Evolutionary conservation across 2,888 invertebrate species (phyloP).

Genomic region (Gymnocheta viridis): DNA sequence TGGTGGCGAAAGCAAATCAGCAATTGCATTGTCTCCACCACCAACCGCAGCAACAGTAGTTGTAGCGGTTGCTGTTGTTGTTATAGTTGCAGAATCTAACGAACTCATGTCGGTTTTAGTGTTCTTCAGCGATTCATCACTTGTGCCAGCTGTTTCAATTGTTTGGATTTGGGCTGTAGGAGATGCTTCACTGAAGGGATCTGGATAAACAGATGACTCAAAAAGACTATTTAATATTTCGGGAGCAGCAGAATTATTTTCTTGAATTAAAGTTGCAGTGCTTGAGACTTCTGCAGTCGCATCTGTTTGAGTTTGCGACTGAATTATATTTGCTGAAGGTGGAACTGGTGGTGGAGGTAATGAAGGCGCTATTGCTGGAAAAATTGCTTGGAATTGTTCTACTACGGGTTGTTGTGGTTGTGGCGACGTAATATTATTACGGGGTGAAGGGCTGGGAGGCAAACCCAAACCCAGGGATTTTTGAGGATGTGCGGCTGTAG

Average conservation of each 20-base stretch:
- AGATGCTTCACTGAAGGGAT: conserved; percentile 86
- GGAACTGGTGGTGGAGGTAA: conserved; percentile 71
- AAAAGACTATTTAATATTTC: conserved; percentile 84
- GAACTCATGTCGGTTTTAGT: conserved; percentile 63
- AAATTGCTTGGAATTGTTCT: conserved; percentile 81
- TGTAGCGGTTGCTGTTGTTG: conserved; percentile 62
- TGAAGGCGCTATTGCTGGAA: conserved; percentile 77
- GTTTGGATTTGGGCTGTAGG: conserved; percentile 47
- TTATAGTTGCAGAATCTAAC: conserved; percentile 67
- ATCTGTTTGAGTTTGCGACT: conserved; percentile 58
- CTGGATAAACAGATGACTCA: conserved; percentile 86
- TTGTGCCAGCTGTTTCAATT: conserved; percentile 39
- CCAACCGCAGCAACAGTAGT: conserved; percentile 16
- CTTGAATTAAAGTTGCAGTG: conserved; percentile 25
- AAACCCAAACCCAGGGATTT: conserved; percentile 83
- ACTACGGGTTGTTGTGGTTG: conserved; percentile 79
- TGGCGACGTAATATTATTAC: conserved; percentile 81
- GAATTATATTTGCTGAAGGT: conserved; percentile 69
- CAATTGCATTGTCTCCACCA: conserved; percentile 54
- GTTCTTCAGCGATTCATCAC: conserved; percentile 60
- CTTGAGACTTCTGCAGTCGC: conserved; percentile 39
- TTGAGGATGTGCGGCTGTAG: conserved; percentile 79
- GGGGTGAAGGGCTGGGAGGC: conserved; percentile 84
- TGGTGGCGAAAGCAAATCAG: conserved; percentile 78
- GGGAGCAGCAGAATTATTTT: conserved; percentile 62